Conservation (phyloP, 2,797 vertebrate species). For the Schizopygopsis malacanthus region DNA sequence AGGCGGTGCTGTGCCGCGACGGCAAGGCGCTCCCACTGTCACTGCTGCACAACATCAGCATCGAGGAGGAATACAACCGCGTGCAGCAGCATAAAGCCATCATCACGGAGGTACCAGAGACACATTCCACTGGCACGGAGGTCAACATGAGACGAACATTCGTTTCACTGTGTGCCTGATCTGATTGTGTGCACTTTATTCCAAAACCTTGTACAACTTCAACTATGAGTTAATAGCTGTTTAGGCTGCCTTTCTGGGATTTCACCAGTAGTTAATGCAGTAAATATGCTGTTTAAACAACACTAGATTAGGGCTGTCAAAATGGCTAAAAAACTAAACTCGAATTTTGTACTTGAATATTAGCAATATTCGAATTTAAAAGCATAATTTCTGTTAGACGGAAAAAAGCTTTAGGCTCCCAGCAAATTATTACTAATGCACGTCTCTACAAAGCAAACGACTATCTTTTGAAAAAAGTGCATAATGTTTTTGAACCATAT, state of each 20-base stretch:
- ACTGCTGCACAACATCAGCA: constrained; percentile 85
- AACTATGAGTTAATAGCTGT: background rate
- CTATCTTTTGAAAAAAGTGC: too few species aligned
- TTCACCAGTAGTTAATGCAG: background rate
- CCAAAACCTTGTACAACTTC: background rate
- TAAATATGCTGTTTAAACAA: background rate
- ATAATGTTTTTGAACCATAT: too few species aligned
- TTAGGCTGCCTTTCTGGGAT: background rate
- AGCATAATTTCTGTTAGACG: too few species aligned
- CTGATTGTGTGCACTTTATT: background rate
- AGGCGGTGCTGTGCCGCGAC: constrained; percentile 90
- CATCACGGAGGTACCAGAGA: constrained; percentile 87
- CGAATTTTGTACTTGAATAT: too few species aligned
- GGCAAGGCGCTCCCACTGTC: constrained; percentile 92
- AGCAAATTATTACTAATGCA: too few species aligned
- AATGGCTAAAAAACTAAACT: too few species aligned
- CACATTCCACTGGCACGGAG: background rate
- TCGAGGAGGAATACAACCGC: constrained; percentile 89
- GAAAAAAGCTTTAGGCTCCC: too few species aligned
- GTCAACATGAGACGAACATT: constrained; percentile 14
- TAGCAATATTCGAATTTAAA: too few species aligned
- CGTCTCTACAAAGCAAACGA: too few species aligned
- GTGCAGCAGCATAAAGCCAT: constrained; percentile 93
- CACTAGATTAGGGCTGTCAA: too few species aligned
- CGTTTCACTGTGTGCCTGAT: background rate